Conservation (phyloP, 2,797 vertebrate species). For the Artibeus jamaicensis region DNA sequence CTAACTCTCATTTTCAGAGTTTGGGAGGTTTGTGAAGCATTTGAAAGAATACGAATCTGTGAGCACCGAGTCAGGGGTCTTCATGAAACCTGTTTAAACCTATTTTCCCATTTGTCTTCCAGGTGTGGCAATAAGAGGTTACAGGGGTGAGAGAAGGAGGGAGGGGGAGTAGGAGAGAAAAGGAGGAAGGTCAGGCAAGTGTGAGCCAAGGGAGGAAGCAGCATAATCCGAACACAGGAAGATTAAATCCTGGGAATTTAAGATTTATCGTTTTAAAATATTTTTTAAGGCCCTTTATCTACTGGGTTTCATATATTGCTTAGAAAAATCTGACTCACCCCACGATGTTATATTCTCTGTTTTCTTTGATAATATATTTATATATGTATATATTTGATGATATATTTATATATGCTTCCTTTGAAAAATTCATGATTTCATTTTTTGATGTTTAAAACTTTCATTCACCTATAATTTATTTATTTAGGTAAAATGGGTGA, state of each 20-base stretch:
- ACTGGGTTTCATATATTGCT: background rate
- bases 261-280: background rate
- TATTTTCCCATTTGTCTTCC: background rate
- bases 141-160: background rate
- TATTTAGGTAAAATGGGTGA: background rate
- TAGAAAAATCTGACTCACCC: background rate
- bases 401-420: background rate
- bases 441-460: conserved; percentile 8
- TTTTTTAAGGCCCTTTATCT: background rate
- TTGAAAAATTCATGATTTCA: background rate
- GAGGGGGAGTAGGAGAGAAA: background rate
- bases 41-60: background rate
- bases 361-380: too few species aligned
- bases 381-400: background rate
- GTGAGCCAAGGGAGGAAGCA: background rate
- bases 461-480: background rate
- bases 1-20: background rate
- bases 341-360: background rate
- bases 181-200: background rate
- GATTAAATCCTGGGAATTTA: background rate
- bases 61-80: background rate
- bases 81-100: background rate
- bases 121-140: background rate
- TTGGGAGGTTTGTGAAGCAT: background rate
- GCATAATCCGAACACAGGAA: background rate